Conservation (phyloP, 2,113 vertebrate genomes). For the Paracyprichromis sp. region DNA sequence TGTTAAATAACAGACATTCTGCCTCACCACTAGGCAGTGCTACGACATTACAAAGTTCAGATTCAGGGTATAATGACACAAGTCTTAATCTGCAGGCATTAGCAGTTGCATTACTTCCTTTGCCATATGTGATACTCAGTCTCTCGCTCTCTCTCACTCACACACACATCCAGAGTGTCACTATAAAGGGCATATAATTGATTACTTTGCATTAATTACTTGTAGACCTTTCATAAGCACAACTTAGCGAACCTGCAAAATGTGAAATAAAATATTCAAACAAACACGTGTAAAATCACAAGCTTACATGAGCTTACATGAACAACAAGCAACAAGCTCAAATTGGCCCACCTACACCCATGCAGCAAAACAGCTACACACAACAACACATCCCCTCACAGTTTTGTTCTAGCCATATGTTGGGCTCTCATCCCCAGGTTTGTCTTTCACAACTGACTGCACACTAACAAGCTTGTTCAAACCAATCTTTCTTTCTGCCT, state of each 20-base stretch:
- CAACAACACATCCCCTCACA: background rate
- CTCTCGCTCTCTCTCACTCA: background rate
- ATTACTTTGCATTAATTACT: background rate
- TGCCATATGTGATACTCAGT: background rate
- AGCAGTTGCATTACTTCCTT: background rate
- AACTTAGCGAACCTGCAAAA: background rate
- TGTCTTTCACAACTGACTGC: conserved; percentile 3
- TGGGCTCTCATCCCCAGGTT: conserved; percentile 1
- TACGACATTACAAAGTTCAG: background rate
- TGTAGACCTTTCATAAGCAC: background rate
- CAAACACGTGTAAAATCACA: background rate
- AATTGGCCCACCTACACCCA: background rate
- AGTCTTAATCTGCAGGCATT: background rate
- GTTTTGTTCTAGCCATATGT: conserved; percentile 17
- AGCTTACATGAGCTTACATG: background rate
- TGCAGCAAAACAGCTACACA: background rate
- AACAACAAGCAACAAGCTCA: background rate
- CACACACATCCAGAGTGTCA: background rate
- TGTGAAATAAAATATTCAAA: background rate
- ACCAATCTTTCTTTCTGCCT: background rate
- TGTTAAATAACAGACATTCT: background rate
- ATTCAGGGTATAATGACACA: background rate
- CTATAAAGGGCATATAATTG: background rate
- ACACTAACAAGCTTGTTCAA: conserved; percentile 36
- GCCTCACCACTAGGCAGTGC: background rate